Conservation (phyloP, 2,113 vertebrate genomes). For the Haemorhous mexicanus region DNA sequence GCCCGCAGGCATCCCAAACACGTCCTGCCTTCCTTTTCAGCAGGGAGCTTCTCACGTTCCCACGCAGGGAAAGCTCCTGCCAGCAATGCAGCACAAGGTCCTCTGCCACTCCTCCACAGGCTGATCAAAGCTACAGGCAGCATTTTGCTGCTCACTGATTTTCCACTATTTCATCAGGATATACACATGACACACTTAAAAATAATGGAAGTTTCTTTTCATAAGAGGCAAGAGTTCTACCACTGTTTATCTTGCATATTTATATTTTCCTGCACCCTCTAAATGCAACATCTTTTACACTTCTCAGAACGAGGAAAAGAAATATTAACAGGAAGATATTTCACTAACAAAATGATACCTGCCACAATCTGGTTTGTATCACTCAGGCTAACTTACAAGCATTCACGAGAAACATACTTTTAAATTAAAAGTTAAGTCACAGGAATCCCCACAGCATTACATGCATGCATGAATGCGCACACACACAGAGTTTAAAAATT, state of each 20-base stretch:
- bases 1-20: slow-evolving; percentile 48
- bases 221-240: background rate
- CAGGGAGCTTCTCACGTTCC: slow-evolving; percentile 39
- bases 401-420: background rate
- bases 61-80: background rate
- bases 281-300: background rate
- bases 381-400: background rate
- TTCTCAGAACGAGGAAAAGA: background rate
- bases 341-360: background rate
- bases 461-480: background rate
- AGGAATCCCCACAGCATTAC: background rate
- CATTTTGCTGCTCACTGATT: background rate
- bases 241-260: background rate
- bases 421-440: background rate
- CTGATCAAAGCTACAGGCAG: background rate
- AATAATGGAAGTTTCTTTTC: background rate
- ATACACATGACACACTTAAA: background rate
- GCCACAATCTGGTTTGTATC: background rate
- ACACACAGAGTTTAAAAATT: background rate
- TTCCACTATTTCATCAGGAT: background rate
- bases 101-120: background rate
- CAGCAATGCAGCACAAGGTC: background rate
- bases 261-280: background rate
- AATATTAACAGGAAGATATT: background rate
- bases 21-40: background rate